These are phyloP conservation scores for Campopleginae sp. DNA, from an alignment of 2,888 invertebrate genomes.

Conservation along the genomic window DNA sequence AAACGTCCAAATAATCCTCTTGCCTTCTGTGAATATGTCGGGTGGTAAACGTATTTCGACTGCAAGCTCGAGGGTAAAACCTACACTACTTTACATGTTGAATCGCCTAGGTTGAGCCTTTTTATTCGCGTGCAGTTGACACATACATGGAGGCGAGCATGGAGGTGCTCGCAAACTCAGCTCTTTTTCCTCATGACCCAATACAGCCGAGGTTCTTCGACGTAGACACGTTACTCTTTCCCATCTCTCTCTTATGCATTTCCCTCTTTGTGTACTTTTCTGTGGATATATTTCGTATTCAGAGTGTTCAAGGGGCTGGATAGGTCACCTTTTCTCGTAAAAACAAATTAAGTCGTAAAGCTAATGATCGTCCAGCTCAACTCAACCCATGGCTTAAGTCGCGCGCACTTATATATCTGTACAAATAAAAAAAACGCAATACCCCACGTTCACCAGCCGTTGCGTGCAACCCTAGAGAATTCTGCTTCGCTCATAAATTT, in stretches of 20 bases:
- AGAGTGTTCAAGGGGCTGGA: not conserved
- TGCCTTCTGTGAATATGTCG: not conserved
- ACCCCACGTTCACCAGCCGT: not conserved
- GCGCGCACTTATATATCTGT: not conserved
- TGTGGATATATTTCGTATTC: not conserved
- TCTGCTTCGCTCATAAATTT: not conserved
- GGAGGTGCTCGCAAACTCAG: not conserved
- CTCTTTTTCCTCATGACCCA: conserved; percentile 5
- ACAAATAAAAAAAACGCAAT: not conserved
- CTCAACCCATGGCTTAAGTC: not conserved
- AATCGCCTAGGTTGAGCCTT: conserved; percentile 7
- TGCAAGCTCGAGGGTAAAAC: conserved; percentile 3
- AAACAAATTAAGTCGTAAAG: conserved; percentile 50
- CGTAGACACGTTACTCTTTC: not conserved
- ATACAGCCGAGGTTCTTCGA: conserved; percentile 10
- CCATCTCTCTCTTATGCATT: not conserved
- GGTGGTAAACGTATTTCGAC: conserved; percentile 20
- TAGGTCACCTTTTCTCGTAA: conserved; percentile 39
- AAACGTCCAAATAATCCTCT: not conserved
- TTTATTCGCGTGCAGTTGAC: conserved; percentile 9
- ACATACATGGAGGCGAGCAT: conserved; percentile 13
- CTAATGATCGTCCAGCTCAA: conserved; percentile 48
- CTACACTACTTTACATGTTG: conserved; percentile 7
- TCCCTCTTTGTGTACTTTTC: not conserved
- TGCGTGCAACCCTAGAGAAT: not conserved